Evolutionary conservation across 2,888 invertebrate genomes (phyloP).

Genomic region (Mesopsocus fuscifrons): DNA sequence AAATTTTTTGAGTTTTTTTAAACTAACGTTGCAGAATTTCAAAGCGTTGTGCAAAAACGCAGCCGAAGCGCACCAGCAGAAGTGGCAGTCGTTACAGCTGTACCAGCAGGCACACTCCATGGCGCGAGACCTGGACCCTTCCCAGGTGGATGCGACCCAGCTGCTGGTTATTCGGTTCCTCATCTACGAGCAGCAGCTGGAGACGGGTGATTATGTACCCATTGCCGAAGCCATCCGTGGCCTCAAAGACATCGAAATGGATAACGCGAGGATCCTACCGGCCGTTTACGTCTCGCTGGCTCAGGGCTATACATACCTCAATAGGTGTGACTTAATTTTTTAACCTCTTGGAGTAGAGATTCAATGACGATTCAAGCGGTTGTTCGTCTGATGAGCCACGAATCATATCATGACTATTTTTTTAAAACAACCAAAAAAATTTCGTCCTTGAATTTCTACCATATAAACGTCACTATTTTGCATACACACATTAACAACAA

Average conservation of each 20-base stretch:
- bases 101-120: background rate
- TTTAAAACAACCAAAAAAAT: no score
- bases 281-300: constrained; percentile 13
- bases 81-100: background rate
- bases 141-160: constrained; percentile 6
- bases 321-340: constrained; percentile 12
- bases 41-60: background rate
- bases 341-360: no score
- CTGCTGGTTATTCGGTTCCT: constrained; percentile 10
- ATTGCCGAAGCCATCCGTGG: constrained; percentile 9
- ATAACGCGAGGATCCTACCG: constrained; percentile 10
- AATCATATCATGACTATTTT: no score
- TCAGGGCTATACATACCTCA: constrained; percentile 11
- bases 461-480: background rate
- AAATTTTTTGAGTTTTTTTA: background rate
- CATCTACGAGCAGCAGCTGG: constrained; percentile 4
- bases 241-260: constrained; percentile 9
- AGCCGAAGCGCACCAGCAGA: background rate
- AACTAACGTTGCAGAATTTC: background rate
- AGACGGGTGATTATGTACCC: constrained; percentile 9
- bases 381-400: no score
- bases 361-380: no score
- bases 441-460: background rate
- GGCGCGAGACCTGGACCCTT: background rate
- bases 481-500: no score